phyloP scores from a whole-genome alignment of 2,888 invertebrate genomes.

The Phymatocera aterrima region DNA sequence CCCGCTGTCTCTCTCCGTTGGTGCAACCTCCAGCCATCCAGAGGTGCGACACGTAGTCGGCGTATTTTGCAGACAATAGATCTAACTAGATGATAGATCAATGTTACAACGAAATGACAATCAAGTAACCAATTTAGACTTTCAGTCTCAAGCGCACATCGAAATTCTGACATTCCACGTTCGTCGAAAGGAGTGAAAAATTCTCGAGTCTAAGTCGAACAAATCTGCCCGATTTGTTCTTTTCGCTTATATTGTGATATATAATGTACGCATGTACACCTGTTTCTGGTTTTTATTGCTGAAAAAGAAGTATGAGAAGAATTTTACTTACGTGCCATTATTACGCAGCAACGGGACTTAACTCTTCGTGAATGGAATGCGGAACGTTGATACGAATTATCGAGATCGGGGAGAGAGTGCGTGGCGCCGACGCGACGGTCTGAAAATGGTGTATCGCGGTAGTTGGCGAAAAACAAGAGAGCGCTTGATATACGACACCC shows the following conservation, averaged over 20 bases:
- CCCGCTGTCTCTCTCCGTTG: conserved; percentile 45
- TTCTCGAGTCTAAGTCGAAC: background rate
- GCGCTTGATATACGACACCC: conserved; percentile 34
- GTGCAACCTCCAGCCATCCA: conserved; percentile 23
- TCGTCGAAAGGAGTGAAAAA: background rate
- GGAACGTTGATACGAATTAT: conserved; percentile 35
- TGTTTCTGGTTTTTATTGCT: background rate
- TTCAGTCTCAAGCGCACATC: background rate
- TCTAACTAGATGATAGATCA: too few relatives aligned
- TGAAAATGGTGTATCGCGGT: background rate
- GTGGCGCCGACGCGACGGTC: conserved; percentile 4
- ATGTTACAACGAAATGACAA: background rate
- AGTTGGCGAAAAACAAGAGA: conserved; percentile 40
- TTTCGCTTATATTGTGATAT: background rate
- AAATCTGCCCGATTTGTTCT: background rate
- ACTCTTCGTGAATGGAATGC: conserved; percentile 32
- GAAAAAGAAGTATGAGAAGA: background rate
- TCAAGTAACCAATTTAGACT: conserved; percentile 3
- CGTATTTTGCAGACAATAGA: conserved; percentile 14
- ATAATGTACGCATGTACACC: background rate
- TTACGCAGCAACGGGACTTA: conserved; percentile 6
- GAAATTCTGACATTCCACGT: background rate
- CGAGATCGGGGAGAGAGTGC: conserved; percentile 32
- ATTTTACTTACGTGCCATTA: conserved; percentile 15
- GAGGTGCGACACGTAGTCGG: conserved; percentile 24